Conservation (phyloP, 2,113 vertebrate species). For the Notechis scutatus region DNA sequence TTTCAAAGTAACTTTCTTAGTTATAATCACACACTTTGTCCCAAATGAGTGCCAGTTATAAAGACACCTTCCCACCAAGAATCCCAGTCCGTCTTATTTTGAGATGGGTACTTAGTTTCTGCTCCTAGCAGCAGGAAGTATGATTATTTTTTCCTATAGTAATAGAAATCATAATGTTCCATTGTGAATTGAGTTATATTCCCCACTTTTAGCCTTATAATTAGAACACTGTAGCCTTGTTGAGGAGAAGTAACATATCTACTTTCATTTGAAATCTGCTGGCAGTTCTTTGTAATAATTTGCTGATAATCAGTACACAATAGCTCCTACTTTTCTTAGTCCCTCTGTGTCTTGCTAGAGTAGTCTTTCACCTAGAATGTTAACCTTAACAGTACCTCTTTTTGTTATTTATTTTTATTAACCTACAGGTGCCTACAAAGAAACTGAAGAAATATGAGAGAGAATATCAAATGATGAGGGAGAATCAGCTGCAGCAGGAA, state of each 20-base stretch:
- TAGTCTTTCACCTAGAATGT: background rate
- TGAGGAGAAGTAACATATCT: background rate
- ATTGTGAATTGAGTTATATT: background rate
- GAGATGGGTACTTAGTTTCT: background rate
- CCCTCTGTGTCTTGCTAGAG: constrained; percentile 25
- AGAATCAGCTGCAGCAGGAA: constrained; percentile 94
- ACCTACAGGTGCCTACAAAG: constrained; percentile 89
- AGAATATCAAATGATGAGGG: constrained; percentile 90
- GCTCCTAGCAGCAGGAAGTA: background rate
- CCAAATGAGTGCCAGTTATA: background rate
- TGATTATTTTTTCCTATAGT: background rate
- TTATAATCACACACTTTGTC: background rate
- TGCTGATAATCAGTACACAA: constrained; percentile 4
- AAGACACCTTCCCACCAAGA: background rate
- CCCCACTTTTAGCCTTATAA: background rate
- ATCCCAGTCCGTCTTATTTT: background rate
- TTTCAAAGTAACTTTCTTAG: background rate
- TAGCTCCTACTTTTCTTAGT: constrained; percentile 27
- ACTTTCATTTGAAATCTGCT: background rate
- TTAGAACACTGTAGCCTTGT: background rate
- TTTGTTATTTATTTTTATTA: background rate
- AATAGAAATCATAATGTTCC: background rate
- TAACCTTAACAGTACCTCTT: background rate
- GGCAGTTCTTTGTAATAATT: background rate
- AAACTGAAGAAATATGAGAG: constrained; percentile 99